Percentiles rank a stretch among this genome's conserved stretches.
These are phyloP conservation scores for Pogonocherus hispidulus DNA, from an alignment of 2,888 invertebrate species.

Conservation along the genomic window DNA sequence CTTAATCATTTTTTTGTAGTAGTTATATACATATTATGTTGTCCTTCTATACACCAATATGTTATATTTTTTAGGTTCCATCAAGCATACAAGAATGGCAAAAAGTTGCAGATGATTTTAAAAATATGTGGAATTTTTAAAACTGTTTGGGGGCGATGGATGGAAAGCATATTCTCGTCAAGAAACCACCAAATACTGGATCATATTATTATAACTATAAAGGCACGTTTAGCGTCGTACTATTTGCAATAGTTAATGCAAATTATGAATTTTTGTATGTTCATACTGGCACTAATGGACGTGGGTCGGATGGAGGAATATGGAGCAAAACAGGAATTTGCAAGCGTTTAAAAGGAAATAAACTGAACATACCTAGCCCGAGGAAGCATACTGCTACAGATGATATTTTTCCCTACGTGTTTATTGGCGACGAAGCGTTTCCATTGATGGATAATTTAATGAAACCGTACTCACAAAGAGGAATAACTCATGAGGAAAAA, in stretches of 20 bases:
- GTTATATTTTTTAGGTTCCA: conserved; percentile 31
- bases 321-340: conserved; percentile 42
- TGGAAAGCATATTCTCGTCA: conserved; percentile 45
- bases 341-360: conserved; percentile 32
- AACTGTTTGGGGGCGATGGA: conserved; percentile 46
- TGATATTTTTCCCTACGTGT: conserved; percentile 32
- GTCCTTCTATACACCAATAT: no score
- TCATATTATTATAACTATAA: conserved; percentile 45
- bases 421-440: conserved; percentile 41
- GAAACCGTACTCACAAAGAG: conserved; percentile 34
- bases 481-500: conserved; percentile 34
- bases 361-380: conserved; percentile 27
- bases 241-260: conserved; percentile 51
- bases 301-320: conserved; percentile 53
- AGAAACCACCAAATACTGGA: conserved; percentile 39
- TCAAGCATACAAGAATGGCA: conserved; percentile 37
- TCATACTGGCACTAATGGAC: conserved; percentile 50
- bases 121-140: conserved; percentile 46
- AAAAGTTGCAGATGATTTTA: conserved; percentile 39
- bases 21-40: no score
- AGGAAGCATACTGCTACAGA: conserved; percentile 17
- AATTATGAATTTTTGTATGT: conserved; percentile 53
- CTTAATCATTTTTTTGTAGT: no score
- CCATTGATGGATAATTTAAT: conserved; percentile 40
- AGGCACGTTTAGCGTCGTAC: conserved; percentile 44